Evolutionary conservation across 1,140 invertebrate genomes (phyloP).

Genomic region (Drosophila equinoxialis): DNA sequence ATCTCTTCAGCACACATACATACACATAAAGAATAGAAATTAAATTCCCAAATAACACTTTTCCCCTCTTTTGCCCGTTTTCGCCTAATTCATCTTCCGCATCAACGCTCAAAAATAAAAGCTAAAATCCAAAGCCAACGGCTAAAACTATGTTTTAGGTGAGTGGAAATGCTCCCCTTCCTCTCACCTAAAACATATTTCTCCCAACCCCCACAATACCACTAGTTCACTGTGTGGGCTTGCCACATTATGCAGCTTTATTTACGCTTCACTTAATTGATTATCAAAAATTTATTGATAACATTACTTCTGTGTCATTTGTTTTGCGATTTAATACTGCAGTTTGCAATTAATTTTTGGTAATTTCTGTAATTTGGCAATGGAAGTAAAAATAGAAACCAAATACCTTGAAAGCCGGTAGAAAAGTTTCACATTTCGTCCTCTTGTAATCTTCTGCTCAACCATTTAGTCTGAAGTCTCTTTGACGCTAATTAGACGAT

Average conservation of each 20-base stretch:
- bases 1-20: slow-evolving; percentile 36
- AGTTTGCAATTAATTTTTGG: slow-evolving; percentile 29
- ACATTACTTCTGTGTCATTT: slow-evolving; percentile 46
- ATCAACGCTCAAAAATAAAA: slow-evolving; percentile 59
- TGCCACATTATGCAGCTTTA: slow-evolving; percentile 26
- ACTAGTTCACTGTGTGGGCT: slow-evolving; percentile 7
- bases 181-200: background rate
- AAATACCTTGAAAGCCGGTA: background rate
- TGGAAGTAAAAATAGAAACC: slow-evolving; percentile 5
- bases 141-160: too few species aligned
- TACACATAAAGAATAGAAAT: slow-evolving; percentile 6
- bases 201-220: too few species aligned
- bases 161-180: too few species aligned
- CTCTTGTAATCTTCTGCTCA: background rate
- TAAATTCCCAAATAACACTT: slow-evolving; percentile 1
- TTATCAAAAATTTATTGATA: slow-evolving; percentile 69
- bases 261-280: slow-evolving; percentile 68
- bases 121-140: slow-evolving; percentile 27
- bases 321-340: slow-evolving; percentile 11
- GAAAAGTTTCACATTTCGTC: slow-evolving; percentile 17
- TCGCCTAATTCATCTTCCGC: slow-evolving; percentile 45
- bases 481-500: slow-evolving; percentile 53
- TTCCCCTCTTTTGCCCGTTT: background rate
- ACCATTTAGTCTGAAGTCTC: background rate
- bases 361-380: slow-evolving; percentile 16